Percentiles rank a stretch among this genome's conserved stretches.
Evolutionary conservation across 1,140 invertebrate species (phyloP).

Genomic region (Sitophilus oryzae): DNA sequence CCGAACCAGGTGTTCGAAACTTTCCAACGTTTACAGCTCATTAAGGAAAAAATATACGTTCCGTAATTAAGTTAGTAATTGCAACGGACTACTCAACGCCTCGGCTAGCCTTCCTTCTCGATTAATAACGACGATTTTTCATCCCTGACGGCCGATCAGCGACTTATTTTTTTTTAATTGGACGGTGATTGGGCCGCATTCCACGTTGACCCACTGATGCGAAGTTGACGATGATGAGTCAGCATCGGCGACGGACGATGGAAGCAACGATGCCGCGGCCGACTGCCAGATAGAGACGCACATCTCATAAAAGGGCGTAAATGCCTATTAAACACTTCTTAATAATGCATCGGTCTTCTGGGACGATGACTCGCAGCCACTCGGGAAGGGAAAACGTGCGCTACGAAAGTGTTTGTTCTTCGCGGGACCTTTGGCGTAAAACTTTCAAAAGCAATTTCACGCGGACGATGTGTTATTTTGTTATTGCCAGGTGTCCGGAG

Average conservation of each 20-base stretch:
- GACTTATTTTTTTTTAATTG: constrained; percentile 10
- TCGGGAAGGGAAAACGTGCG: background rate
- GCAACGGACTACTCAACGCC: background rate
- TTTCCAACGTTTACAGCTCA: background rate
- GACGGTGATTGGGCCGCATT: constrained; percentile 25
- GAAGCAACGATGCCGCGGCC: too few relatives aligned
- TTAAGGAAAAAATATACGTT: background rate
- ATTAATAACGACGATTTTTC: constrained; percentile 24
- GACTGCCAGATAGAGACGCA: constrained; percentile 25
- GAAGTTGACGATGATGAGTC: constrained; percentile 14
- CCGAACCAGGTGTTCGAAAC: background rate
- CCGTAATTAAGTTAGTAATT: constrained; percentile 13
- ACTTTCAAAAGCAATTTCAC: background rate
- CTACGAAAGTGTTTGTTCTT: background rate
- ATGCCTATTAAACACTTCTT: constrained; percentile 28
- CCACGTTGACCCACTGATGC: constrained; percentile 15
- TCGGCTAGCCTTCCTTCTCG: background rate
- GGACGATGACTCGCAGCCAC: constrained; percentile 12
- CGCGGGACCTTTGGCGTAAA: background rate
- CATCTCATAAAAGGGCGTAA: constrained; percentile 23
- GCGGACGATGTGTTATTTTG: too few relatives aligned
- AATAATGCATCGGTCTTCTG: constrained; percentile 20
- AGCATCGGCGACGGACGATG: constrained; percentile 7
- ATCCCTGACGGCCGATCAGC: constrained; percentile 19
- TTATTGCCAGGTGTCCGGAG: too few relatives aligned